Evolutionary conservation across 1,140 invertebrate genomes (phyloP).

Genomic region (Goniozus legneri): DNA sequence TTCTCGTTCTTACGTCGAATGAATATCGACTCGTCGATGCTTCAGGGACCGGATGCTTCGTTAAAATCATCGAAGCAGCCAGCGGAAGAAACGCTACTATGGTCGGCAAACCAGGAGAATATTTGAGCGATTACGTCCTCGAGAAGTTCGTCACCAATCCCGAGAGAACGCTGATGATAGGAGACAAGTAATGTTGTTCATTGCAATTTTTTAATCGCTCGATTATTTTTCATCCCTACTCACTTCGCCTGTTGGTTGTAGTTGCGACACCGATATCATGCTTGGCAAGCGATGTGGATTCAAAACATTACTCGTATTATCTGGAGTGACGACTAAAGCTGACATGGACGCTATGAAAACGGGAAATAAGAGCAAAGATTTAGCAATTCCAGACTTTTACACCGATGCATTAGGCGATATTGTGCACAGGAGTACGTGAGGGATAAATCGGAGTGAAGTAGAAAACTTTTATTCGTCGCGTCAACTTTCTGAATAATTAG

Average conservation of each 20-base stretch:
- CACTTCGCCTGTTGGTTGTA: conserved; percentile 39
- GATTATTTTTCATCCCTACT: background rate
- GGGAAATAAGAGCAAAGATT: conserved; percentile 57
- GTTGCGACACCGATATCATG: conserved; percentile 82
- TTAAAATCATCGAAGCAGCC: conserved; percentile 75
- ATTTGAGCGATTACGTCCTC: conserved; percentile 53
- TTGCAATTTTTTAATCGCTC: background rate
- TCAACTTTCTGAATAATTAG: no score
- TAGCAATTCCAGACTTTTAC: conserved; percentile 73
- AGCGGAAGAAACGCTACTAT: conserved; percentile 73
- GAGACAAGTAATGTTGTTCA: conserved; percentile 66
- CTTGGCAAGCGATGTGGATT: conserved; percentile 80
- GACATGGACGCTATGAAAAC: conserved; percentile 62
- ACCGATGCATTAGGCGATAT: conserved; percentile 66
- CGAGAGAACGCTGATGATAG: conserved; percentile 85
- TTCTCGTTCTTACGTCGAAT: background rate
- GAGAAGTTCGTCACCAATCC: conserved; percentile 68
- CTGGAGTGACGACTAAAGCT: conserved; percentile 71
- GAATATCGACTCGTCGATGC: conserved; percentile 16
- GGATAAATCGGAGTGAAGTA: no score
- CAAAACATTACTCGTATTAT: conserved; percentile 77
- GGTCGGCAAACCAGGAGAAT: conserved; percentile 76
- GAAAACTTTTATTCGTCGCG: no score
- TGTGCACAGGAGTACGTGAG: no score
- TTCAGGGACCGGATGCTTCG: conserved; percentile 78